Evolutionary conservation across 2,113 vertebrate genomes (phyloP).

Genomic region (Mustelus asterias): DNA sequence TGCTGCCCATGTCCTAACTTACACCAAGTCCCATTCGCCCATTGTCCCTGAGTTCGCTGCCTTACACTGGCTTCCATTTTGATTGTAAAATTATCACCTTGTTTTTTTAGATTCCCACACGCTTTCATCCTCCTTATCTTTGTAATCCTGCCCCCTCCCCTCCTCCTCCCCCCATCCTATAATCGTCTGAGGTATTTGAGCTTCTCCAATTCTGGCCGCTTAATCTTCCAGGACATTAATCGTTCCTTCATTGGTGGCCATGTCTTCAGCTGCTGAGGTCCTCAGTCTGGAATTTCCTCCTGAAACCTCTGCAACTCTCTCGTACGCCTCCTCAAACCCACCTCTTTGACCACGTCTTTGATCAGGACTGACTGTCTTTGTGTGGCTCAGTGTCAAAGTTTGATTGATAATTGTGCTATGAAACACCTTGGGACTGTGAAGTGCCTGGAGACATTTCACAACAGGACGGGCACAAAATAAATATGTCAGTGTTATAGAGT

Average conservation of each 20-base stretch:
- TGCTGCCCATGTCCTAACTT: background rate
- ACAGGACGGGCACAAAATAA: background rate
- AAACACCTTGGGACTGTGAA: background rate
- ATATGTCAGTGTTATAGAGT: background rate
- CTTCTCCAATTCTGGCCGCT: background rate
- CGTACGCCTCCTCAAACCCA: too few relatives aligned
- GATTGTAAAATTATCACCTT: background rate
- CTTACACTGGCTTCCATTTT: background rate
- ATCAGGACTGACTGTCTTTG: background rate
- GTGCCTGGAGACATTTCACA: background rate
- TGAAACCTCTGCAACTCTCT: background rate
- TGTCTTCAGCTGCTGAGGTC: background rate
- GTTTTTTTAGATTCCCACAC: background rate
- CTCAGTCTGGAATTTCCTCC: background rate
- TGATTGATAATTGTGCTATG: background rate
- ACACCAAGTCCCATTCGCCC: background rate
- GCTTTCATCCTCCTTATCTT: background rate
- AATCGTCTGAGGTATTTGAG: background rate
- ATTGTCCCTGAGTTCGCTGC: background rate
- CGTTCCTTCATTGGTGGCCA: background rate
- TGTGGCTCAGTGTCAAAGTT: background rate
- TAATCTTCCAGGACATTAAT: background rate
- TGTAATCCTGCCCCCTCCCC: too few relatives aligned
- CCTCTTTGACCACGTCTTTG: background rate
- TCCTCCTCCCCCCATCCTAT: background rate